A percentile compares a stretch with the other conserved stretches of the same genome.
Conservation (phyloP, 2,797 vertebrate genomes). For the Dendrocincla fuliginosa region DNA sequence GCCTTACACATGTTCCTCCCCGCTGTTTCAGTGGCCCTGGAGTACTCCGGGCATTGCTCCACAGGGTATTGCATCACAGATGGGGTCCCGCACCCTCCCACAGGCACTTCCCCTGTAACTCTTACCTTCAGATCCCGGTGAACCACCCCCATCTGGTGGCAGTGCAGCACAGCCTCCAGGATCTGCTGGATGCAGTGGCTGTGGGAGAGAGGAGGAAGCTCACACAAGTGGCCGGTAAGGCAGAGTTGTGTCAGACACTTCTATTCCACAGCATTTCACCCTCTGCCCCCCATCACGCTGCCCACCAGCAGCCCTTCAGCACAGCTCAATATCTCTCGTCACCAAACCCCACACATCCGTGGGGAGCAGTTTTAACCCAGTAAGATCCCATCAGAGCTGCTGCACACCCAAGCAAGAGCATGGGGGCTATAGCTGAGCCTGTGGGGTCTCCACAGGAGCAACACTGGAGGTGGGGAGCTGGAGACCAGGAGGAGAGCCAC, state of each 20-base stretch:
- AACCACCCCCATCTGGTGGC: conserved; percentile 98
- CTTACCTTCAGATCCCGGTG: conserved; percentile 95
- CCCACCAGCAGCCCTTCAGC: not conserved
- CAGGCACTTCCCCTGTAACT: not conserved
- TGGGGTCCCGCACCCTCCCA: not conserved
- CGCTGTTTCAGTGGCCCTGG: not conserved
- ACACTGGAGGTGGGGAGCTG: fast-evolving
- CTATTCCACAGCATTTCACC: not conserved
- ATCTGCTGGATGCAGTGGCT: conserved; percentile 98
- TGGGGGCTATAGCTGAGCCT: not conserved
- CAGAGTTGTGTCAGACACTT: not conserved
- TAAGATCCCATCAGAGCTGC: not conserved
- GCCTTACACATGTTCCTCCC: not conserved
- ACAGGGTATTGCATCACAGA: not conserved
- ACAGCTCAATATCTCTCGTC: not conserved
- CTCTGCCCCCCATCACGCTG: fast-evolving
- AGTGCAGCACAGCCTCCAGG: conserved; percentile 94
- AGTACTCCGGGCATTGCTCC: not conserved
- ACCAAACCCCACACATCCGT: fast-evolving
- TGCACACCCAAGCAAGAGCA: not conserved
- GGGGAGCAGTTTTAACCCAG: not conserved
- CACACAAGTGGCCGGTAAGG: not conserved
- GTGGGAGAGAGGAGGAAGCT: not conserved
- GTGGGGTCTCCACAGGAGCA: not conserved
- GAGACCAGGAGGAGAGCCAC: not conserved